These are phyloP conservation scores for Nebria ingens DNA, from an alignment of 1,140 invertebrate genomes.

Conservation along the genomic window DNA sequence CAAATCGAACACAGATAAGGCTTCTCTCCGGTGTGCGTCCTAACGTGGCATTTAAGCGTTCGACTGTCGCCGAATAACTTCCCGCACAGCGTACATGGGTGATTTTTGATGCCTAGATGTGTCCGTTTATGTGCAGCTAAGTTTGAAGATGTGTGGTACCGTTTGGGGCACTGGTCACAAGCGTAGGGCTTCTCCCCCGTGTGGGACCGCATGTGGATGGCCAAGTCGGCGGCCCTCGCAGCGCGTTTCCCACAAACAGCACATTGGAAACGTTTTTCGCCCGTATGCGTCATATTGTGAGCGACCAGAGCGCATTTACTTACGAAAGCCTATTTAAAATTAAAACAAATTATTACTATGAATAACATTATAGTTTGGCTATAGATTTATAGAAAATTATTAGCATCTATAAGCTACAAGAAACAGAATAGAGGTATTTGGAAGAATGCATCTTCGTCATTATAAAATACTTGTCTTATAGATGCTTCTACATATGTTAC, in stretches of 20 bases:
- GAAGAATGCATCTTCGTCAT: no score
- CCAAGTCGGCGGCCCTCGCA: constrained; percentile 28
- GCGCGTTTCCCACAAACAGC: constrained; percentile 25
- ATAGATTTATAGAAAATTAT: no score
- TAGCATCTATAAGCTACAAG: no score
- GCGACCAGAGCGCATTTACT: constrained; percentile 24
- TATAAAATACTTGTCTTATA: no score
- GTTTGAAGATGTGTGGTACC: constrained; percentile 41
- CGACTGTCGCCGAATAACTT: constrained; percentile 41
- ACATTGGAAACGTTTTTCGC: constrained; percentile 30
- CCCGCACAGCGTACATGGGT: constrained; percentile 39
- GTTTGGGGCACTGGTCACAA: constrained; percentile 40
- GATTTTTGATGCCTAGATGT: constrained; percentile 40
- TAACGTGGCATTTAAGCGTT: constrained; percentile 39
- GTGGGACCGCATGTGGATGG: constrained; percentile 39
- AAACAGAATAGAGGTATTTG: no score
- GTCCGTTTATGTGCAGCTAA: constrained; percentile 40
- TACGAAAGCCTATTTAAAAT: constrained; percentile 20
- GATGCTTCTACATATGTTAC: no score
- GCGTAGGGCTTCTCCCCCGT: constrained; percentile 38
- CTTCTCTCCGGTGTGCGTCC: constrained; percentile 37
- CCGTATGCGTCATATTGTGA: constrained; percentile 31
- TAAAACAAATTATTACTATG: not conserved
- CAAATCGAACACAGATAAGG: constrained; percentile 27
- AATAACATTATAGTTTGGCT: no score